Base-by-base conservation (phyloP, 2,113 vertebrate species). In the Morone saxatilis region DNA sequence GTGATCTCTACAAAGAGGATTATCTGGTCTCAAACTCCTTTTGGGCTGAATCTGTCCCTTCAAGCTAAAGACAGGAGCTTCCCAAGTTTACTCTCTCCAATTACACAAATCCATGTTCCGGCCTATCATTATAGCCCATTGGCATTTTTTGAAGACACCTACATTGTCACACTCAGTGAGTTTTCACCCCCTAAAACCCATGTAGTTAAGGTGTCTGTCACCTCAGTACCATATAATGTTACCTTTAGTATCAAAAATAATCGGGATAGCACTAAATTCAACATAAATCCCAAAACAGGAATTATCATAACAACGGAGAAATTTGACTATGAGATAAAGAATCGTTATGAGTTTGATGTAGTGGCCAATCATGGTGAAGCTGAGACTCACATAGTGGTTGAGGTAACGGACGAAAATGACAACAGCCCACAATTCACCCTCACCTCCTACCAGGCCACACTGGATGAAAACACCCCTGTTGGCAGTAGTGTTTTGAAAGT, bases 41-140 rank as follows among this genome's bases (percentile, higher is more conserved):
- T 92, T 47, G 98, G 98, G 63, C 94, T 98, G 69, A 99, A 99
- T 94, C 92, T 99, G 79, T 98, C 97, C 19, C 94, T 99, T 69
- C 97, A 96, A 92, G 98, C 96, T 51, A 97, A 95, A 93, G 96
- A 97, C 80, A 91, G 91, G 70, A 93, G 92, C 78, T 94, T 87
- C 7, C 96, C 96, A 20, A 90, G 95, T 69, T 83, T 95, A n/a
- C 89, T 93, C 78, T 97, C 97, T 41, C 91, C 93, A 65, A 17
- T 97, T 86, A 92, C 84, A 87, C 90, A 91, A 54, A 87, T 99
- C 70, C 96, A 98, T 59, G 91, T 99, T 71, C 96, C 97, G 0
- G 73, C 96, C 7, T 87, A 94, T 86, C 94, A 90, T 84, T 89
- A 96, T 41, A 91, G 88, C 60, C 94, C 93, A 0, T 86, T 97